Percentiles rank a stretch among this genome's conserved stretches.
Conservation (phyloP, 1,140 invertebrate species). For the Gryllus bimaculatus region DNA sequence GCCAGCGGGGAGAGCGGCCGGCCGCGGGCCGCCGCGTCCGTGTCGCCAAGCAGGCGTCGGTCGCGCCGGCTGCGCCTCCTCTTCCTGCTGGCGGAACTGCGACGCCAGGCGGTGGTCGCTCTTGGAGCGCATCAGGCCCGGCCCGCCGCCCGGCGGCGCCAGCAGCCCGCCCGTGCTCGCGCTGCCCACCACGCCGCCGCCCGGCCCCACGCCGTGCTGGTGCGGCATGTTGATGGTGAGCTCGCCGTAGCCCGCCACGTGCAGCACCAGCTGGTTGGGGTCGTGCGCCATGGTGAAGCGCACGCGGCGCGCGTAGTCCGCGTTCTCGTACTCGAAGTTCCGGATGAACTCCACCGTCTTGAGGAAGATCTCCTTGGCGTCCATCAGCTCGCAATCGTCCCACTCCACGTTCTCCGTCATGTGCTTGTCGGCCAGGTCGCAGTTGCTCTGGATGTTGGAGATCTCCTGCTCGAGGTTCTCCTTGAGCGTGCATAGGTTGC, state of each 20-base stretch:
- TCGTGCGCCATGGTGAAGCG: constrained; percentile 79
- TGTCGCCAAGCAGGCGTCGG: no score
- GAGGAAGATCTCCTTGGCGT: constrained; percentile 88
- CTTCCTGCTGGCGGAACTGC: constrained; percentile 76
- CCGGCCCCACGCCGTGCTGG: constrained; percentile 35
- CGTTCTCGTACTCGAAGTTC: constrained; percentile 85
- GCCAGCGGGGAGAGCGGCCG: constrained; percentile 51
- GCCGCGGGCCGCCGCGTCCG: constrained; percentile 24
- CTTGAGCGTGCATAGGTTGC: constrained; percentile 74
- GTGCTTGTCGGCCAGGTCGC: constrained; percentile 91
- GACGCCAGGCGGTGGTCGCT: constrained; percentile 85
- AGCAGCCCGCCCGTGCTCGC: constrained; percentile 32
- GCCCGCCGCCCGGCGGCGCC: constrained; percentile 48
- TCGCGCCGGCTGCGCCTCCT: constrained; percentile 15
- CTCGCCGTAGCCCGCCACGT: constrained; percentile 70
- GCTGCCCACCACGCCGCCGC: constrained; percentile 8
- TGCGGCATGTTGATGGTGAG: constrained; percentile 61
- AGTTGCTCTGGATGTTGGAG: constrained; percentile 86
- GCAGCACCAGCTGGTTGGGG: constrained; percentile 77
- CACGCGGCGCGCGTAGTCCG: constrained; percentile 76
- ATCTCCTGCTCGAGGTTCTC: constrained; percentile 89
- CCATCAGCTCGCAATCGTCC: constrained; percentile 82
- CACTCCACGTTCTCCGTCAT: constrained; percentile 72
- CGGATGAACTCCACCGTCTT: constrained; percentile 88
- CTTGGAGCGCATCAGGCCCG: constrained; percentile 82